phyloP scores from a whole-genome alignment of 2,113 vertebrate species.

The Cynopterus brachyotis region DNA sequence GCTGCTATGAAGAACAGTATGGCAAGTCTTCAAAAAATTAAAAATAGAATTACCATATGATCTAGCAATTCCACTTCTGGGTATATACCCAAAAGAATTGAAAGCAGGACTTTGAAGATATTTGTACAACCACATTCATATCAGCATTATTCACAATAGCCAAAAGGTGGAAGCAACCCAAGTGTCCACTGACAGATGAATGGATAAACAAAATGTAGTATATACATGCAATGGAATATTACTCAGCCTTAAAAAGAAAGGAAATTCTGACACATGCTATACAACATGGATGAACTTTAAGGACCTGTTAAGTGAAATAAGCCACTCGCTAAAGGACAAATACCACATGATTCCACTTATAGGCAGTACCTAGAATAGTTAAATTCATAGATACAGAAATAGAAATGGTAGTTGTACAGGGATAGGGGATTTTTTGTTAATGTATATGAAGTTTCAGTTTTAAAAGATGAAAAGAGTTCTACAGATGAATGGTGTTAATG shows the following conservation, averaged over 20 bases:
- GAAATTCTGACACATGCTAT: not conserved
- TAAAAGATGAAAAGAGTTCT: not conserved
- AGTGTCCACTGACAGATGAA: not conserved
- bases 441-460: not conserved
- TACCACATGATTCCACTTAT: not conserved
- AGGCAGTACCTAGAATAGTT: not conserved
- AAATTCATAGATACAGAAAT: not conserved
- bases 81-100: not conserved
- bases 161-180: not conserved
- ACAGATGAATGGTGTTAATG: not conserved
- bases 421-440: not conserved
- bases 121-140: not conserved
- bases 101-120: not conserved
- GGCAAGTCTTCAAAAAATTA: constrained; percentile 34
- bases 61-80: constrained; percentile 9
- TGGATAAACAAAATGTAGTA: not conserved
- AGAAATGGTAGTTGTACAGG: not conserved
- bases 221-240: not conserved
- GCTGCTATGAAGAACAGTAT: constrained; percentile 6
- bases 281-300: not conserved
- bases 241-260: not conserved
- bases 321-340: not conserved
- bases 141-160: not conserved
- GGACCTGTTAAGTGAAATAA: not conserved
- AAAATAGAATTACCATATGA: constrained; percentile 51